Evolutionary conservation across 2,113 vertebrate genomes (phyloP).

Genomic region (Prochilodus magdalenae): DNA sequence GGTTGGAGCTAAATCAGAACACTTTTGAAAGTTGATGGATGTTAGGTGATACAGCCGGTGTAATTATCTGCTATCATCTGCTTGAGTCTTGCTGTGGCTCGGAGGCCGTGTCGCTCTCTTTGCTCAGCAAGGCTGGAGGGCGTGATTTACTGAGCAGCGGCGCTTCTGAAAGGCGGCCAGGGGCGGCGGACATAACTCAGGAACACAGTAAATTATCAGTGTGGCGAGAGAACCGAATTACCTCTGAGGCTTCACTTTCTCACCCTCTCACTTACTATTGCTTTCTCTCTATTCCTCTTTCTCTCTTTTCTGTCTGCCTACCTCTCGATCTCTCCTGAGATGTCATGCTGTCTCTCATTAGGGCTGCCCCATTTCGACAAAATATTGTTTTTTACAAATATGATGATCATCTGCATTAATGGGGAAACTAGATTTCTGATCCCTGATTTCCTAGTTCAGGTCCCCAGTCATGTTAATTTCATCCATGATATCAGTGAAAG

Average conservation of each 20-base stretch:
- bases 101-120: slow-evolving; percentile 8
- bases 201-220: slow-evolving; percentile 60
- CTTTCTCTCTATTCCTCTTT: background rate
- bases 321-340: no score
- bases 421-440: no score
- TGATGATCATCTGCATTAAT: no score
- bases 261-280: background rate
- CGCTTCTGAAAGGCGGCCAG: slow-evolving; percentile 62
- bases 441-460: no score
- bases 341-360: no score
- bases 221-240: slow-evolving; percentile 41
- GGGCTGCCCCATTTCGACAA: no score
- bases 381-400: no score
- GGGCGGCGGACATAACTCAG: slow-evolving; percentile 44
- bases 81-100: slow-evolving; percentile 44
- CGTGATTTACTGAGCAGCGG: slow-evolving; percentile 48
- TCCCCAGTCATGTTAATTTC: no score
- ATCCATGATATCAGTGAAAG: no score
- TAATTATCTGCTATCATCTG: slow-evolving; percentile 45
- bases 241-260: slow-evolving; percentile 11
- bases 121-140: slow-evolving; percentile 32
- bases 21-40: slow-evolving; percentile 18
- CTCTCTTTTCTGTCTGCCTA: no score
- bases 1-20: background rate
- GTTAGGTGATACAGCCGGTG: slow-evolving; percentile 40